Base-by-base conservation (phyloP, 1,140 invertebrate genomes). In the Elymnias hypermnestra region DNA sequence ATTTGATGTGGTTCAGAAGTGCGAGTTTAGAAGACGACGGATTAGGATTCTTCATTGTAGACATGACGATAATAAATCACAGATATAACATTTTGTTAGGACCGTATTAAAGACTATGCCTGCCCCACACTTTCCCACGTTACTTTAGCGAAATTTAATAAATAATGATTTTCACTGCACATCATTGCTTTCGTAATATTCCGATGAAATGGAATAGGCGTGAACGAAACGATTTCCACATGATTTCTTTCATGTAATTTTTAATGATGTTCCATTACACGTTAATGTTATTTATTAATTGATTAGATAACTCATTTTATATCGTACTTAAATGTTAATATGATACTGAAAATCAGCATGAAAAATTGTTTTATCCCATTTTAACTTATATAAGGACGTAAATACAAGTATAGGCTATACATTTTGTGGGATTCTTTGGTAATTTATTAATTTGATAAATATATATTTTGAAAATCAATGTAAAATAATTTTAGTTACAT, bases 1-100 rank as follows among this genome's bases (percentile, higher is more conserved):
- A 97, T 74, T 94, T 94, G 22, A 97, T 88, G 63, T 94, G 91
- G 62, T 87, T 91, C 22, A 94, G 83, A 12, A 93, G 64, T 53
- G 81, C 81, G 25, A 79, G 59, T 49, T 85, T 85, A 56, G 74
- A 69, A 64, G 82, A 83, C 64, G 87, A 66, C 42, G 81, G 66
- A 64, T 78, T 86, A 58, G 85, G 75, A 50, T 83, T 82, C 66
- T 89, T 89, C 56, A 90, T 87, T 59, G 87, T 84, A 76, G 87
- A 79, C 88, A 89, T 89, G 72, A 67, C 50, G 72, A 76, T 61
- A 71, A 53, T 73, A 72, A 61, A 79, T 83, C 76, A 85, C 70
- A 82, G 71, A 60, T 72, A 70, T 68, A 75, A 76, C 82, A 85
- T 85, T 68, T 78, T 84, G 70, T 50, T 55, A 39, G 57, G 45